phyloP scores from a whole-genome alignment of 2,797 vertebrate genomes.

The Arnoldichthys spilopterus region DNA sequence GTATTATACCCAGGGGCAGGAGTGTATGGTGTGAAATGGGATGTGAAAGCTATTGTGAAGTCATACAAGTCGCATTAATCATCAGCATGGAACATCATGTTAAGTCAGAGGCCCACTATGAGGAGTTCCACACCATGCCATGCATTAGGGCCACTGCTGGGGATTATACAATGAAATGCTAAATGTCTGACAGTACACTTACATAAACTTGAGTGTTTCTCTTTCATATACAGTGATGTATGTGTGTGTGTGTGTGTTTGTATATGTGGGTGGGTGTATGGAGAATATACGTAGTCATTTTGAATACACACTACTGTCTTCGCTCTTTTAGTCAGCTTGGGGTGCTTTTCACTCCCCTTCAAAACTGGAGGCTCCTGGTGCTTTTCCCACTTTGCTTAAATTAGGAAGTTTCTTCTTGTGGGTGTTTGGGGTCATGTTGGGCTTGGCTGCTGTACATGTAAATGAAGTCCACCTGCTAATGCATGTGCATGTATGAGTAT shows the following conservation, averaged over 20 bases:
- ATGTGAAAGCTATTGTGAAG: slow-evolving; percentile 70
- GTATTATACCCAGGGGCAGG: slow-evolving; percentile 56
- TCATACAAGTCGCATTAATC: slow-evolving; percentile 68
- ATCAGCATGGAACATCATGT: slow-evolving; percentile 59
- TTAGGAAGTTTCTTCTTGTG: not conserved
- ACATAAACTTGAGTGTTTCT: slow-evolving; percentile 35
- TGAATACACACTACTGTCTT: slow-evolving; percentile 6
- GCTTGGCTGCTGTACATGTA: not conserved
- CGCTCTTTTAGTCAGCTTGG: slow-evolving; percentile 18
- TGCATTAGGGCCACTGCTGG: not conserved
- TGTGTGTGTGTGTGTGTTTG: not conserved
- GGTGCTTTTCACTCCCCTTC: not conserved
- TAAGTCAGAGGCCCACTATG: slow-evolving; percentile 57
- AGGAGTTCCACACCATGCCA: slow-evolving; percentile 47
- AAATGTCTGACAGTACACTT: slow-evolving; percentile 49
- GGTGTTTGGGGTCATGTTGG: not conserved
- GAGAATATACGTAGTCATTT: not conserved
- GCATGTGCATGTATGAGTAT: slow-evolving; percentile 10
- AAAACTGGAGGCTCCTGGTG: not conserved
- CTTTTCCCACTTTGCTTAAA: slow-evolving; percentile 1
- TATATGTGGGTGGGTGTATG: slow-evolving; percentile 13
- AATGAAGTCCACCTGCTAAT: slow-evolving; percentile 15
- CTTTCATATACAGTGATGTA: slow-evolving; percentile 14
- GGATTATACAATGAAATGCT: slow-evolving; percentile 36
- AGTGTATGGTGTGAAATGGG: slow-evolving; percentile 66